Conservation (phyloP, 2,888 invertebrate species). For the Iselma pallidipennis region DNA sequence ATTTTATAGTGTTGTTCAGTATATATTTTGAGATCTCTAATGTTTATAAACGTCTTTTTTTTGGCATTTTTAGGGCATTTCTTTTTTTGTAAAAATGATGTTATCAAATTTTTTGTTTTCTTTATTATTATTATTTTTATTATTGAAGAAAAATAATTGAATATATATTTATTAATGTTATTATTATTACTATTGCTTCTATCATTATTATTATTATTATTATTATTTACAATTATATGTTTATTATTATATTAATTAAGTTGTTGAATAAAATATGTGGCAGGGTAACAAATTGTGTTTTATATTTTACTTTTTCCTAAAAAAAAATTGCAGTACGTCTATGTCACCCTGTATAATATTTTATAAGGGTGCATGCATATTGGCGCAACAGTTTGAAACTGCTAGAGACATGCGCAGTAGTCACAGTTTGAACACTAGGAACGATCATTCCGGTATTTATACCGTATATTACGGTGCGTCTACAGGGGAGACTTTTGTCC, state of each 20-base stretch:
- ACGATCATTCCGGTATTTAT: too few relatives aligned
- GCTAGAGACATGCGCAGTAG: too few relatives aligned
- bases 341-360: too few relatives aligned
- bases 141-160: conserved; percentile 22
- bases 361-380: too few relatives aligned
- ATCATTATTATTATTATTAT: background rate
- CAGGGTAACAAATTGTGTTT: background rate
- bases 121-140: too few relatives aligned
- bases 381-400: too few relatives aligned
- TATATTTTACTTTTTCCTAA: background rate
- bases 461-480: too few relatives aligned
- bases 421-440: too few relatives aligned
- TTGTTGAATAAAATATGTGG: conserved; percentile 1
- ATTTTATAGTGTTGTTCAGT: conserved; percentile 8
- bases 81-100: too few relatives aligned
- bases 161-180: conserved; percentile 29
- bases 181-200: conserved; percentile 5
- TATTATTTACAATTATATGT: background rate
- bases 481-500: too few relatives aligned
- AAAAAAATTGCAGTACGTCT: too few relatives aligned
- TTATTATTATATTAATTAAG: background rate
- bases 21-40: conserved; percentile 26
- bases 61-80: conserved; percentile 17
- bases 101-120: too few relatives aligned
- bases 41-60: conserved; percentile 1